These are phyloP conservation scores for Danio albolineatus DNA, from an alignment of 2,797 vertebrate species.

Conservation along the genomic window DNA sequence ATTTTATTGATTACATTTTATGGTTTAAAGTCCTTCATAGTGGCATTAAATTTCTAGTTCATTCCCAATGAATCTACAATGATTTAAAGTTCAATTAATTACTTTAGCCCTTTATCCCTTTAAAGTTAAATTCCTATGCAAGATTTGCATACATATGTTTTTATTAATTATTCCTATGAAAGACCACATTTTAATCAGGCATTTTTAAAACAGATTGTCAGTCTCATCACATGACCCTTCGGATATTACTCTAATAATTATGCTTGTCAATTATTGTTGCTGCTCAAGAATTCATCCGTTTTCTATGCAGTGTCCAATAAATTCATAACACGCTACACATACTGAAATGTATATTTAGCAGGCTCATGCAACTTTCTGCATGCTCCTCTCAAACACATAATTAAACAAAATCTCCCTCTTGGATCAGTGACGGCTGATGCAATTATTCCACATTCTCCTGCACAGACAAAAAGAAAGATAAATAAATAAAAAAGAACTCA, in stretches of 20 bases:
- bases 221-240: neutral
- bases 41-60: too few relatives aligned
- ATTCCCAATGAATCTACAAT: too few relatives aligned
- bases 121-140: too few relatives aligned
- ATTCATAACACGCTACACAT: neutral
- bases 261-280: constrained; percentile 11
- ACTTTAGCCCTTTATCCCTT: too few relatives aligned
- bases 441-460: constrained; percentile 42
- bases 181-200: too few relatives aligned
- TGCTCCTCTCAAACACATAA: constrained; percentile 37
- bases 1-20: too few relatives aligned
- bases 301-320: constrained; percentile 8
- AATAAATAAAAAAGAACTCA: neutral
- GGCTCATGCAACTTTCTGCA: constrained; percentile 15
- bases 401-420: constrained; percentile 34
- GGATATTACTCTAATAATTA: neutral
- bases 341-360: constrained; percentile 28
- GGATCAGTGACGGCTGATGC: constrained; percentile 35
- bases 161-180: too few relatives aligned
- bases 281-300: neutral
- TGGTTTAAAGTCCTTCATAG: too few relatives aligned
- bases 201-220: too few relatives aligned
- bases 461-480: neutral
- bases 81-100: too few relatives aligned
- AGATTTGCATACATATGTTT: too few relatives aligned